Evolutionary conservation across 2,797 vertebrate genomes (phyloP).

Genomic region (Hylomyscus alleni): DNA sequence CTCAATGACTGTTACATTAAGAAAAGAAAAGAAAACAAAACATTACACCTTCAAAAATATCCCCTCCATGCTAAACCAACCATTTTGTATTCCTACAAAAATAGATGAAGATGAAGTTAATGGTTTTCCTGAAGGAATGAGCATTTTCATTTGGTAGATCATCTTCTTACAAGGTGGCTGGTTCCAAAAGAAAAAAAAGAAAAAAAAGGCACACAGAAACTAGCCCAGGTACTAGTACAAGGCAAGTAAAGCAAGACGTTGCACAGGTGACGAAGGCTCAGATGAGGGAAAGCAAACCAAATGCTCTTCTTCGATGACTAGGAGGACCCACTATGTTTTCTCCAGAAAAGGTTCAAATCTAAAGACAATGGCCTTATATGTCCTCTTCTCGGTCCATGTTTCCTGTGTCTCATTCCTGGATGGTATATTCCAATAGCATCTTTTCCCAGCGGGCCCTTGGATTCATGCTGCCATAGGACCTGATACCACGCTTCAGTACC

Average conservation of each 20-base stretch:
- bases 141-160: conserved; percentile 82
- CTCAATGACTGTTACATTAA: conserved; percentile 90
- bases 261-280: conserved; percentile 89
- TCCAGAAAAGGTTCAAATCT: conserved; percentile 84
- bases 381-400: conserved; percentile 81
- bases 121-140: conserved; percentile 89
- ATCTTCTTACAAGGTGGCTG: conserved; percentile 85
- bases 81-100: conserved; percentile 91
- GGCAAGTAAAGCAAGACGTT: conserved; percentile 83
- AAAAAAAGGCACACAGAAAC: conserved; percentile 82
- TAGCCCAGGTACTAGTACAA: conserved; percentile 83
- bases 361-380: conserved; percentile 80
- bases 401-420: conserved; percentile 74
- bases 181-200: conserved; percentile 80
- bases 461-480: conserved; percentile 71
- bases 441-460: conserved; percentile 68
- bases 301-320: conserved; percentile 78
- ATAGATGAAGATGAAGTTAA: conserved; percentile 89
- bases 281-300: conserved; percentile 84
- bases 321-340: conserved; percentile 85
- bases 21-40: conserved; percentile 80
- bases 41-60: conserved; percentile 89
- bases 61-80: conserved; percentile 88
- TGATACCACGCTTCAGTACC: conserved; percentile 92
- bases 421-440: conserved; percentile 62